phyloP scores from a whole-genome alignment of 1,140 invertebrate genomes.

The Cecropterus lyciades region DNA sequence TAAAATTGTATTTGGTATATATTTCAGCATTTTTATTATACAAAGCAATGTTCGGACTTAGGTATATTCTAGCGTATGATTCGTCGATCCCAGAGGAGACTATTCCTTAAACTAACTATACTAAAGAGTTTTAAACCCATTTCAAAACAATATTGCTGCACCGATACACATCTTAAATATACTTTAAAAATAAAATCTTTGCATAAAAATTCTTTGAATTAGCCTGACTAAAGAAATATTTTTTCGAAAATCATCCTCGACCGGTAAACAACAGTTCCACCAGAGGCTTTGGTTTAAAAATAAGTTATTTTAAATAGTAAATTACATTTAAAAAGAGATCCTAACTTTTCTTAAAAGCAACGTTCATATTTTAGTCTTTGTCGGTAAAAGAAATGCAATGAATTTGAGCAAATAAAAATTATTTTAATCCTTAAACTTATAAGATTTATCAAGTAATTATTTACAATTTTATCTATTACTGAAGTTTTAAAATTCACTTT shows the following conservation, averaged over 20 bases:
- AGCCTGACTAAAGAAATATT: conserved; percentile 51
- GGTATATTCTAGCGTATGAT: conserved; percentile 83
- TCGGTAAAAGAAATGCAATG: conserved; percentile 77
- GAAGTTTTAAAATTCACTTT: conserved; percentile 11
- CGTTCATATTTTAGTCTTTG: conserved; percentile 56
- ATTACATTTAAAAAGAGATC: conserved; percentile 65
- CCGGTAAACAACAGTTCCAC: conserved; percentile 67
- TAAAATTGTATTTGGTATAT: conserved; percentile 70
- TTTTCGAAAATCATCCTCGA: conserved; percentile 49
- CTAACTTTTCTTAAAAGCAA: conserved; percentile 57
- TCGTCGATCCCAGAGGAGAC: conserved; percentile 70
- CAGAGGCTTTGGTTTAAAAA: conserved; percentile 55
- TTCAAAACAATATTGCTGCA: conserved; percentile 63
- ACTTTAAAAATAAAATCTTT: conserved; percentile 49
- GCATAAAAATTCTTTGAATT: conserved; percentile 48
- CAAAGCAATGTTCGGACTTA: conserved; percentile 79
- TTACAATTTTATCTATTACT: conserved; percentile 32
- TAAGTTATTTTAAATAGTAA: conserved; percentile 42
- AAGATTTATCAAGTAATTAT: conserved; percentile 29
- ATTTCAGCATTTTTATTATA: conserved; percentile 66
- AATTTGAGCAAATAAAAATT: conserved; percentile 78
- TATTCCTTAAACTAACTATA: conserved; percentile 53
- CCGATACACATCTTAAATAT: conserved; percentile 51
- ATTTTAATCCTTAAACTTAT: conserved; percentile 29
- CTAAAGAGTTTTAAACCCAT: conserved; percentile 72